Base-by-base conservation (phyloP, 1,140 invertebrate species). In the Druon quercuslanigerum region DNA sequence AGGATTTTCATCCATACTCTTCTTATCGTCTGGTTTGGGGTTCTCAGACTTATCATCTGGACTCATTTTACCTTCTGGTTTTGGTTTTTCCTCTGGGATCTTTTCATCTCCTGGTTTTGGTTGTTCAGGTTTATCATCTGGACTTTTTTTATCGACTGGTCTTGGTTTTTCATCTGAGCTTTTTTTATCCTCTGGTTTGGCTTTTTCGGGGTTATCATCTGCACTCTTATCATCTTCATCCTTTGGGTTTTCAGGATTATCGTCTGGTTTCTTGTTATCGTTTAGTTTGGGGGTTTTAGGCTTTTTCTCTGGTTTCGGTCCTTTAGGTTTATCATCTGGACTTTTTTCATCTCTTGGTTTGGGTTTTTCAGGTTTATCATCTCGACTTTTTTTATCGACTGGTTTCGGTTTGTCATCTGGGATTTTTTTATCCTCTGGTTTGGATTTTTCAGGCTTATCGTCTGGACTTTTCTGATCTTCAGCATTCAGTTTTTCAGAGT, bases 11-110 rank as follows among this genome's bases (percentile, higher is more conserved):
- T 54, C 4, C 1, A n/a, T n/a, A 17, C 17, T 54, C 7, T 19
- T 8, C 8, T 16, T n/a, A 1, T 54, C 7, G 3, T 19, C 51
- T 40, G 20, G 17, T 5, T 57, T 20, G 2, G 56, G 50, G 33
- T 76, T 40, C 40, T 51, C 72, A 1, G 7, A 1, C 9, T 54
- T 7, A 16, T 78, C 56, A n/a, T 71, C n/a, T n/a, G 76, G 76
- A 4, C n/a, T 17, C n/a, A 33, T 50, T n/a, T 71, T 12, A 46
- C 50, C n/a, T 5, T 46, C 33, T 17, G 60, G 60, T 2, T 70
- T 70, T n/a, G n/a, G n/a, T n/a, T n/a, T n/a, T n/a, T n/a, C n/a
- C n/a, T 72, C 75, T 17, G 70, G 52, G n/a, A 54, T 19, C 9
- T 71, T 16, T 6, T 20, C 17, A n/a, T 50, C 57, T 12, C 46